Conservation (phyloP, 2,113 vertebrate genomes). For the Recurvirostra avosetta region DNA sequence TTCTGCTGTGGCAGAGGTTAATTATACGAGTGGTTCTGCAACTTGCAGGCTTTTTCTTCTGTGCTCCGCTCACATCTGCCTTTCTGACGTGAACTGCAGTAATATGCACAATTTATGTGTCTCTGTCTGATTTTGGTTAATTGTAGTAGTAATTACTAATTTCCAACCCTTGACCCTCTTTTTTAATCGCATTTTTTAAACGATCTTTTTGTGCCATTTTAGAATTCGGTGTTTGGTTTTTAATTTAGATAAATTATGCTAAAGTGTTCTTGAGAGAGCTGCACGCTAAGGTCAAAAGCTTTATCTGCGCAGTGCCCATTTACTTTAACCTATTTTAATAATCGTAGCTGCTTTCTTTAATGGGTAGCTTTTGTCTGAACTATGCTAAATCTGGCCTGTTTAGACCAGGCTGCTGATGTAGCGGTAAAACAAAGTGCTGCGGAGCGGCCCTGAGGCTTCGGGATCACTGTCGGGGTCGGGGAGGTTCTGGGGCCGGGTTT, state of each 20-base stretch:
- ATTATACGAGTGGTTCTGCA: slow-evolving; percentile 4
- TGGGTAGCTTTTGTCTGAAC: slow-evolving; percentile 34
- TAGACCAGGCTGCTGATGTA: slow-evolving; percentile 1
- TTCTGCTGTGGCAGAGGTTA: slow-evolving; percentile 49
- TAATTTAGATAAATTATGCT: slow-evolving; percentile 63
- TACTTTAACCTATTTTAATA: slow-evolving; percentile 64
- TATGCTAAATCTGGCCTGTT: slow-evolving; percentile 19
- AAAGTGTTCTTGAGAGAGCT: slow-evolving; percentile 46
- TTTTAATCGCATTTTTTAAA: slow-evolving; percentile 48
- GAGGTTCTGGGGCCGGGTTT: not conserved
- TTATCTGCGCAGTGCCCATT: slow-evolving; percentile 18
- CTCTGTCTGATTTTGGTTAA: slow-evolving; percentile 58
- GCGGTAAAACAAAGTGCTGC: not conserved
- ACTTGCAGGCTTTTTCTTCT: slow-evolving; percentile 14
- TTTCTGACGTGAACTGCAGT: slow-evolving; percentile 51
- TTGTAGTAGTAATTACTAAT: slow-evolving; percentile 66
- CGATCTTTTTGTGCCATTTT: slow-evolving; percentile 32
- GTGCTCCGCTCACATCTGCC: not conserved
- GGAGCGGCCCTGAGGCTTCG: not conserved
- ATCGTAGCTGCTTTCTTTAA: slow-evolving; percentile 34
- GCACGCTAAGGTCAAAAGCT: slow-evolving; percentile 27
- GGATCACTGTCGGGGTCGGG: fast-evolving
- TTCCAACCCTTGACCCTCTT: slow-evolving; percentile 37
- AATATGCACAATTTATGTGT: slow-evolving; percentile 35
- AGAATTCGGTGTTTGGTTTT: slow-evolving; percentile 58